Evolutionary conservation across 2,888 invertebrate genomes (phyloP).

Genomic region (Trachelus iudaicus): DNA sequence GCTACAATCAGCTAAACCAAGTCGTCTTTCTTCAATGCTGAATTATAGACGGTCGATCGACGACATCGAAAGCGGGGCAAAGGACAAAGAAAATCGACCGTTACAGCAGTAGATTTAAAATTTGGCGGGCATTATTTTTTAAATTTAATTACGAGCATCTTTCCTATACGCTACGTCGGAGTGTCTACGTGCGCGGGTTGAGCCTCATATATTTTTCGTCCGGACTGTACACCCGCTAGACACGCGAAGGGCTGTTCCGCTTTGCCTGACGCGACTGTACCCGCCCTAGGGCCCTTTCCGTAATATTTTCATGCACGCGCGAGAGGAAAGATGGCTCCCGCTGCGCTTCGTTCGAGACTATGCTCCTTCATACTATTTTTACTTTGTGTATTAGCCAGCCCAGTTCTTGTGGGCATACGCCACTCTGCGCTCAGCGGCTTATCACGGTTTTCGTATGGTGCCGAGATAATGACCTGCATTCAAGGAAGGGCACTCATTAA

Average conservation of each 20-base stretch:
- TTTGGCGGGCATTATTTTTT: neutral
- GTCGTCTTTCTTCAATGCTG: neutral
- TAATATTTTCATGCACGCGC: constrained; percentile 14
- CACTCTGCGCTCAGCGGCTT: constrained; percentile 16
- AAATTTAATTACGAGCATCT: neutral
- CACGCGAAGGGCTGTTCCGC: neutral
- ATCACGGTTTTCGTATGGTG: constrained; percentile 26
- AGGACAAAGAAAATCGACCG: neutral
- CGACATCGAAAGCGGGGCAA: neutral
- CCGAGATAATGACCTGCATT: constrained; percentile 32
- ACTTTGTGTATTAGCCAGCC: constrained; percentile 4
- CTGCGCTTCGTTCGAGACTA: constrained; percentile 21
- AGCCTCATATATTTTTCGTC: neutral
- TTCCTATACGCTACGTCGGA: too few species aligned
- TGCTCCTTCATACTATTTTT: constrained; percentile 27
- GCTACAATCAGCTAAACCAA: neutral
- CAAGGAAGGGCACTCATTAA: constrained; percentile 26
- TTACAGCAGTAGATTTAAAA: neutral
- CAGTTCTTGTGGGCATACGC: neutral
- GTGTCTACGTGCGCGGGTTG: too few species aligned
- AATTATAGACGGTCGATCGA: neutral
- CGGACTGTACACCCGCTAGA: neutral
- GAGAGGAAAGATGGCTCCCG: constrained; percentile 26
- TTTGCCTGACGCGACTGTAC: constrained; percentile 7
- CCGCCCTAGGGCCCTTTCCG: constrained; percentile 17